These are phyloP conservation scores for Arothron firmamentum DNA, from an alignment of 2,113 vertebrate genomes.

Conservation along the genomic window DNA sequence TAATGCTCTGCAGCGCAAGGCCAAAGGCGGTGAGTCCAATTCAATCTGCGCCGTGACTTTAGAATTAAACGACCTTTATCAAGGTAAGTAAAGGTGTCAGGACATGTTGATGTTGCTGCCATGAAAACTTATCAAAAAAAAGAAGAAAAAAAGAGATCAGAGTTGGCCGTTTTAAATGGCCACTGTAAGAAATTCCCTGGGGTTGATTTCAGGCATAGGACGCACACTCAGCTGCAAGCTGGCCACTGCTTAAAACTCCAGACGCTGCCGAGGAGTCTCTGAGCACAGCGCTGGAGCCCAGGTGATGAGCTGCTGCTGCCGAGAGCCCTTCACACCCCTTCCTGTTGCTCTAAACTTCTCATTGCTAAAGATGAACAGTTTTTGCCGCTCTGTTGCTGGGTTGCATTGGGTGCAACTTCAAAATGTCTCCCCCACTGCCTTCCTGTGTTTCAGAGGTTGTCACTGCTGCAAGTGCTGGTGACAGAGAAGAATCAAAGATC, in stretches of 20 bases:
- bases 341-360: neutral
- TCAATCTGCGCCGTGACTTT: constrained; percentile 47
- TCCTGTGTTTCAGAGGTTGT: constrained; percentile 11
- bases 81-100: constrained; percentile 28
- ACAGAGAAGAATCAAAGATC: constrained; percentile 17
- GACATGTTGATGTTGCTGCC: constrained; percentile 42
- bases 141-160: no score
- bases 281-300: constrained; percentile 42
- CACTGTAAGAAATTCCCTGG: neutral
- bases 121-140: constrained; percentile 35
- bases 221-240: constrained; percentile 33
- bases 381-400: neutral
- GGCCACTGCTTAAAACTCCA: constrained; percentile 41
- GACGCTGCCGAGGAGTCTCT: constrained; percentile 35
- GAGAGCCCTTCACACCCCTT: constrained; percentile 16
- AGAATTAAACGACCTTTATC: constrained; percentile 50
- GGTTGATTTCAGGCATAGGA: no score
- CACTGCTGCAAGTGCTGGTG: neutral
- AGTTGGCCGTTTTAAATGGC: neutral
- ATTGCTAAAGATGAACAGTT: no score
- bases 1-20: constrained; percentile 40
- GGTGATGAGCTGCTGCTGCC: constrained; percentile 27
- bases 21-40: constrained; percentile 43
- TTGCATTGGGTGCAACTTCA: neutral
- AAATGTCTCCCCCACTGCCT: constrained; percentile 27